A percentile compares a stretch with the other conserved stretches of the same genome.
Conservation (phyloP, 2,797 vertebrate species). For the Chloroceryle inda region DNA sequence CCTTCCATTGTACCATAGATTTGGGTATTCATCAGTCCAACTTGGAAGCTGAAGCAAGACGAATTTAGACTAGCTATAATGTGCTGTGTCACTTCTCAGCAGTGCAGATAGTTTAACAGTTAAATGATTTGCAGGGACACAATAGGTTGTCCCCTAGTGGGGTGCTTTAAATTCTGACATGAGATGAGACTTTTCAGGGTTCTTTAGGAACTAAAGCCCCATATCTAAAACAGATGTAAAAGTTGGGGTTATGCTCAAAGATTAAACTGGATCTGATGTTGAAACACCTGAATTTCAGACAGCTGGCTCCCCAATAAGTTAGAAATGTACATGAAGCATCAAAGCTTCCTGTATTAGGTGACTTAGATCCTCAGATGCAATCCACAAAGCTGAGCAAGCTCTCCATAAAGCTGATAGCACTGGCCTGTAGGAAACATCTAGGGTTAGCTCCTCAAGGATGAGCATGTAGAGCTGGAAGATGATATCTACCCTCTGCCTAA, state of each 20-base stretch:
- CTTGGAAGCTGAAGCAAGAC: background rate
- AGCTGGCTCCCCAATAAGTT: background rate
- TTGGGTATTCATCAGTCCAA: background rate
- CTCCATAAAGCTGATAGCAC: background rate
- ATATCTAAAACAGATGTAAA: background rate
- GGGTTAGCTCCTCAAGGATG: background rate
- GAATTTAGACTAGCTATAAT: background rate
- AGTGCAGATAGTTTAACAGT: background rate
- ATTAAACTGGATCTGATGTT: background rate
- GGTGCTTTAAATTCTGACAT: background rate
- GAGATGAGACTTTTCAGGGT: background rate
- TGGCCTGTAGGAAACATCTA: background rate
- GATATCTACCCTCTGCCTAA: background rate
- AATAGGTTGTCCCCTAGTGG: background rate
- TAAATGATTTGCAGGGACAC: background rate
- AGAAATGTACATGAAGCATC: background rate
- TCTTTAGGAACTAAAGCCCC: background rate
- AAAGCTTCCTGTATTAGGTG: background rate
- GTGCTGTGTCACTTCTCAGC: background rate
- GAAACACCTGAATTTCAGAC: background rate
- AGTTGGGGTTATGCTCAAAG: background rate
- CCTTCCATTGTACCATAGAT: background rate
- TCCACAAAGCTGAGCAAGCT: background rate
- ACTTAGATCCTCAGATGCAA: background rate
- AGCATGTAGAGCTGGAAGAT: background rate